Base-by-base conservation (phyloP, 2,888 invertebrate species). In the Belgica antarctica region DNA sequence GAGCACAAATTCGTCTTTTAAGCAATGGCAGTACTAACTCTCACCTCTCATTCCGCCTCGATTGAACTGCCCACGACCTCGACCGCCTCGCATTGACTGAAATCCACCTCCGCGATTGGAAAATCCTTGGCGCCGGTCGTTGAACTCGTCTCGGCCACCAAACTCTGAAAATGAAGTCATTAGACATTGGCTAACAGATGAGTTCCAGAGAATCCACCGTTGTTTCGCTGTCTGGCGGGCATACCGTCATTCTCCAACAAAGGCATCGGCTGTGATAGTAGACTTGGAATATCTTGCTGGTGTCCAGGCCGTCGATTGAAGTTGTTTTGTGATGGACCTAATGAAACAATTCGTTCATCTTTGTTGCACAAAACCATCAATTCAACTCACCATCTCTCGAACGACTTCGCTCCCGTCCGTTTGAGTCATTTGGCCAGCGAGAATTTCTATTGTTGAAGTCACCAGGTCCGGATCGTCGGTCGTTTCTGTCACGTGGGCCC, bases 391-490 rank as follows among this genome's bases (percentile, higher is more conserved):
- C 52, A 69, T 72, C 70, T 72, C 61, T 28, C 36, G 73, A 73
- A 76, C 69, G 79, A 74, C 74, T 77, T 17, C 27, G n/a, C 47
- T 65, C 70, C 74, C 73, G 75, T 72, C 73, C 73, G 69, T 74
- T 72, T 24, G 63, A 74, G 3, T 73, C 75, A 19, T 59, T 28
- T 34, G 62, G 7, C 73, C 78, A 75, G 70, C 77, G 72, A 72
- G 75, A 69, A 69, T 76, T 76, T 65, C 76, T 34, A 73, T 47
- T 46, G 24, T 77, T 75, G 73, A 78, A 41, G 69, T 75, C 75
- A 27, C 74, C 73, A 15, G 75, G 74, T 65, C 75, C 74, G 36
- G 77, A 77, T 7, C 79, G 69, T 76, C 79, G 8, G 71, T 72
- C 28, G 74, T 72, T 36, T 15, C 59, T 24, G 15, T 27, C 28